Evolutionary conservation across 2,113 vertebrate species (phyloP), one percentile per base, ranked within the genome.

Genomic region (Heterotilapia buettikoferi): DNA sequence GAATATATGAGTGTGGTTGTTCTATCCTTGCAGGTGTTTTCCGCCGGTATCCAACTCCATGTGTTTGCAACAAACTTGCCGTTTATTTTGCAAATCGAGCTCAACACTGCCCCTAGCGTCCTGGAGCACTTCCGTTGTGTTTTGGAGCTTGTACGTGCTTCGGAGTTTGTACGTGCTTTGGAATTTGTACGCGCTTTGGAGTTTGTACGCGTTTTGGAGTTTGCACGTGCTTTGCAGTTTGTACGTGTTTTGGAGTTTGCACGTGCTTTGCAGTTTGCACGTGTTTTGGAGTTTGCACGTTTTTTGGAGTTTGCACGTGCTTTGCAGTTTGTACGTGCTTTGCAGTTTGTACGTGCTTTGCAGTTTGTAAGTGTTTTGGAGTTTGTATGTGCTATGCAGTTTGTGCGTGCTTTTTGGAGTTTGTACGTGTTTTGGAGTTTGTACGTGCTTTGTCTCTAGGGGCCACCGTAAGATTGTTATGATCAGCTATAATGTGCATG

Each of bases 221-320:
- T 43, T 45, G 3, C 3, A 2, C 2, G 6, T 14, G 0, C 0
- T 45, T 43, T 43, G 40, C 0, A 43, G 40, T 12, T 43, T 43
- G 40, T 0, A 0, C 0, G 40, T 43, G 2, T 0, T 43, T 43
- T 43, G 40, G 0, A 40, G 11, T 12, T 40, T 40, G 3, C 0
- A 54, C 0, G 2, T 26, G 26, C 24, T 10, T 11, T 53, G 52
- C 0, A 53, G 5, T 53, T 53, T 53, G 9, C 0, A n/a, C 0
- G 5, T 11, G 1, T 0, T 54, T 12, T 56, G 53, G 0, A 7
- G 21, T 56, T 56, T 56, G 10, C 2, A 26, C 26, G 26, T 3
- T 24, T 24, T 26, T 3, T 26, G 26, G 3, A 26, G 26, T 26
- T 26, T 26, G 26, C 24, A 11, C 0, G 9, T 53, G 19, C 1